phyloP scores from a whole-genome alignment of 1,140 invertebrate species.

The Saccostrea echinata region DNA sequence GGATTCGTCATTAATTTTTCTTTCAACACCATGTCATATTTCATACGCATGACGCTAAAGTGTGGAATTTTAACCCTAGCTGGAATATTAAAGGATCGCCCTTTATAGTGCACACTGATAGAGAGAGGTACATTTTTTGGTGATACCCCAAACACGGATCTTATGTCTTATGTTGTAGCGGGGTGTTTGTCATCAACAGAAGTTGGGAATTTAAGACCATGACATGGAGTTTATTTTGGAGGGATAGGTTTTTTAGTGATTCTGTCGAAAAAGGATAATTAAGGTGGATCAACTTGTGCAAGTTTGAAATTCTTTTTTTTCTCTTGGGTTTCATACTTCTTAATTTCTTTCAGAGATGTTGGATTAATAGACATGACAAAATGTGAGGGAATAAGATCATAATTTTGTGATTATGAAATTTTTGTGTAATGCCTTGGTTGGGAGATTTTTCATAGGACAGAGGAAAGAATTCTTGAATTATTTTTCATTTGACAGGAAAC shows the following conservation, averaged over 20 bases:
- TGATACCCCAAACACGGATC: not conserved
- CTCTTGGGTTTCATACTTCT: not conserved
- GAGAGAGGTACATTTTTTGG: not conserved
- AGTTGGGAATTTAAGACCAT: not conserved
- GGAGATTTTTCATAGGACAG: not conserved
- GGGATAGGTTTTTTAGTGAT: not conserved
- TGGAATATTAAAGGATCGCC: not conserved
- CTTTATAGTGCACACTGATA: not conserved
- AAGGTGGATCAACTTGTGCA: not conserved
- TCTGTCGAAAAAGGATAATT: not conserved
- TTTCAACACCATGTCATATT: slow-evolving; percentile 41
- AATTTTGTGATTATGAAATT: not conserved
- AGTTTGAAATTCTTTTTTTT: not conserved
- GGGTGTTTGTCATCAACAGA: not conserved
- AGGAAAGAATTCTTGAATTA: not conserved
- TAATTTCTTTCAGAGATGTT: not conserved
- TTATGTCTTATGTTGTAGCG: not conserved
- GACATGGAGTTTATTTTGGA: not conserved
- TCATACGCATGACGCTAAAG: slow-evolving; percentile 19
- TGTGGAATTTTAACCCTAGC: slow-evolving; percentile 33
- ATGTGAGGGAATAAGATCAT: not conserved
- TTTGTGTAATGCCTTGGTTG: not conserved
- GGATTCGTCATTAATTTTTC: slow-evolving; percentile 33
- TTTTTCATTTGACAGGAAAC: not conserved
- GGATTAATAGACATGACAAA: not conserved